phyloP scores from a whole-genome alignment of 2,888 invertebrate species.

The Eilema griseolum region DNA sequence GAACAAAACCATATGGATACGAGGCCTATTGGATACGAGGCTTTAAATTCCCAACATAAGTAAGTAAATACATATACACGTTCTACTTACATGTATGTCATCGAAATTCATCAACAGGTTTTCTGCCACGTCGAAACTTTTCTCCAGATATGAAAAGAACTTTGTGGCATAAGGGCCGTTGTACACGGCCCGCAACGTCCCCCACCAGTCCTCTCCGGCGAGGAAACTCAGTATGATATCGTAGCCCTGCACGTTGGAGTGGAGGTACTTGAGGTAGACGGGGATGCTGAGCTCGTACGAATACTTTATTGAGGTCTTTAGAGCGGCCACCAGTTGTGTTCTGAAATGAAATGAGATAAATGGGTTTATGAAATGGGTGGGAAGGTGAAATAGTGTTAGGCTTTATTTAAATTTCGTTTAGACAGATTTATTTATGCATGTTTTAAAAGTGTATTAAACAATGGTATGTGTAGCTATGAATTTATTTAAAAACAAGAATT shows the following conservation, averaged over 20 bases:
- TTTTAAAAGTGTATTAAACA: too few relatives aligned
- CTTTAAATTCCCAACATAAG: too few relatives aligned
- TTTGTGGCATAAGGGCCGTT: conserved; percentile 63
- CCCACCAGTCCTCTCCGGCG: conserved; percentile 79
- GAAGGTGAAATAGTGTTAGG: background rate
- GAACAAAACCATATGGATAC: too few relatives aligned
- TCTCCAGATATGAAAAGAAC: conserved; percentile 72
- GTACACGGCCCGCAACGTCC: conserved; percentile 64
- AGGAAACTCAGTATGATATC: conserved; percentile 71
- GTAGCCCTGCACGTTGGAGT: conserved; percentile 72
- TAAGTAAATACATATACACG: background rate
- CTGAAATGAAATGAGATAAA: conserved; percentile 55
- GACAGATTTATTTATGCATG: too few relatives aligned
- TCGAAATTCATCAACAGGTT: conserved; percentile 76
- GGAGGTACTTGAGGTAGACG: conserved; percentile 75
- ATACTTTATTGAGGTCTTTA: conserved; percentile 68
- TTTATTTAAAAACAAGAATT: too few relatives aligned
- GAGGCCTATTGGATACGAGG: too few relatives aligned
- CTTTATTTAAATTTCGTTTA: too few relatives aligned
- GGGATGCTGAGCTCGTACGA: conserved; percentile 75
- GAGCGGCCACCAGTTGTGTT: conserved; percentile 57
- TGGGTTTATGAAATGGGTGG: background rate
- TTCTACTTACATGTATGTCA: conserved; percentile 76
- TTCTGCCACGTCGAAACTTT: conserved; percentile 70
- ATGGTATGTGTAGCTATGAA: too few relatives aligned